Conservation (phyloP, 2,888 invertebrate species). For the Lycaena phlaeas region DNA sequence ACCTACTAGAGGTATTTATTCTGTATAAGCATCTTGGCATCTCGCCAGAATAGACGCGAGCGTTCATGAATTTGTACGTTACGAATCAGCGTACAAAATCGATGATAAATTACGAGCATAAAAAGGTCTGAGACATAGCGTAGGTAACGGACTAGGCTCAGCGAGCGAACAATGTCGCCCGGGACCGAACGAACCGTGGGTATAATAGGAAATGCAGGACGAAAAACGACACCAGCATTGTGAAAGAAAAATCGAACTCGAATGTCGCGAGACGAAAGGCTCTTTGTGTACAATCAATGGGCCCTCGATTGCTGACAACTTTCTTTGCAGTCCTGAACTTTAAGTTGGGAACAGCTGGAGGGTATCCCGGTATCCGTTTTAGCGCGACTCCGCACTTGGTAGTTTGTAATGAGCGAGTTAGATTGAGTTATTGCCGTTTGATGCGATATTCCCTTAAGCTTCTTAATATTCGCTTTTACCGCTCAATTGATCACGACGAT, state of each 20-base stretch:
- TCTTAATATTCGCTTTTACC: too few species aligned
- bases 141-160: slow-evolving; percentile 24
- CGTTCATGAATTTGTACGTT: slow-evolving; percentile 54
- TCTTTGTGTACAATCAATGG: slow-evolving; percentile 67
- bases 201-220: slow-evolving; percentile 58
- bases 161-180: slow-evolving; percentile 34
- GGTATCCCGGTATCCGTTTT: slow-evolving; percentile 38
- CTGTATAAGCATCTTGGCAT: slow-evolving; percentile 54
- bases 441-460: too few species aligned
- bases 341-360: slow-evolving; percentile 40
- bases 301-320: slow-evolving; percentile 64
- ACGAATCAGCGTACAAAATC: slow-evolving; percentile 45
- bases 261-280: slow-evolving; percentile 59
- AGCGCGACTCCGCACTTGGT: slow-evolving; percentile 17
- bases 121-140: slow-evolving; percentile 9
- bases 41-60: slow-evolving; percentile 49
- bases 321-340: slow-evolving; percentile 54
- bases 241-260: slow-evolving; percentile 61
- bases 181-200: slow-evolving; percentile 43
- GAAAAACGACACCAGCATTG: slow-evolving; percentile 59
- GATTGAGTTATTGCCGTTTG: neutral
- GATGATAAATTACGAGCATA: slow-evolving; percentile 28
- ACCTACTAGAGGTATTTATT: slow-evolving; percentile 59
- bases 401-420: slow-evolving; percentile 18
- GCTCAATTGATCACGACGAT: too few species aligned